These are phyloP conservation scores for Sipha maydis DNA, from an alignment of 2,888 invertebrate genomes.

Conservation along the genomic window DNA sequence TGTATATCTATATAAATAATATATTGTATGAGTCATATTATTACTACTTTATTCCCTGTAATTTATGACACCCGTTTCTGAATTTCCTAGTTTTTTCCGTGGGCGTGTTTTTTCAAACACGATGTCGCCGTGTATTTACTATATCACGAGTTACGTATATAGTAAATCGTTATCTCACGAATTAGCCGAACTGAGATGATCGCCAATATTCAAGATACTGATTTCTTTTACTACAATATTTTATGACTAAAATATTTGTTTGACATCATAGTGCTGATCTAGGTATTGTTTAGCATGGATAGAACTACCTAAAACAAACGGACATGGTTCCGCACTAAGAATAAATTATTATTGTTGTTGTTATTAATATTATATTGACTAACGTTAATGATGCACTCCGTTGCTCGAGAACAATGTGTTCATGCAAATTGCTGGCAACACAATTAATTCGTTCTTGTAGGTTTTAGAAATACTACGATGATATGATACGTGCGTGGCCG, in stretches of 20 bases:
- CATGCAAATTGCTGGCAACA: constrained; percentile 34
- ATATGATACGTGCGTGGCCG: not conserved
- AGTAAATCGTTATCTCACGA: not conserved
- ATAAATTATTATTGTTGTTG: not conserved
- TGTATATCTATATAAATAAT: not conserved
- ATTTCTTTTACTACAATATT: not conserved
- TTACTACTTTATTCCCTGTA: constrained; percentile 9
- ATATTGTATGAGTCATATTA: constrained; percentile 31
- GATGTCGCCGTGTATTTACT: not conserved
- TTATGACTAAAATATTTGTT: not conserved
- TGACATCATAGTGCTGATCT: not conserved
- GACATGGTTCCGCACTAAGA: not conserved
- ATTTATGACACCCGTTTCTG: constrained; percentile 12
- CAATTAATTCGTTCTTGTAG: constrained; percentile 59
- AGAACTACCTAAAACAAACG: not conserved
- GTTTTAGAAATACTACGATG: constrained; percentile 11
- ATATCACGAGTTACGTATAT: not conserved
- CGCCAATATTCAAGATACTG: not conserved
- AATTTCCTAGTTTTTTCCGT: constrained; percentile 21
- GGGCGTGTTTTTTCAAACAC: constrained; percentile 31
- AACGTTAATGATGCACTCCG: constrained; percentile 54
- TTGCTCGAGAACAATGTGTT: constrained; percentile 52
- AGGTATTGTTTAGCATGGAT: not conserved
- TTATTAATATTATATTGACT: constrained; percentile 11
- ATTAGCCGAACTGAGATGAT: not conserved